Conservation (phyloP, 1,140 invertebrate species). For the Mamestra configurata region DNA sequence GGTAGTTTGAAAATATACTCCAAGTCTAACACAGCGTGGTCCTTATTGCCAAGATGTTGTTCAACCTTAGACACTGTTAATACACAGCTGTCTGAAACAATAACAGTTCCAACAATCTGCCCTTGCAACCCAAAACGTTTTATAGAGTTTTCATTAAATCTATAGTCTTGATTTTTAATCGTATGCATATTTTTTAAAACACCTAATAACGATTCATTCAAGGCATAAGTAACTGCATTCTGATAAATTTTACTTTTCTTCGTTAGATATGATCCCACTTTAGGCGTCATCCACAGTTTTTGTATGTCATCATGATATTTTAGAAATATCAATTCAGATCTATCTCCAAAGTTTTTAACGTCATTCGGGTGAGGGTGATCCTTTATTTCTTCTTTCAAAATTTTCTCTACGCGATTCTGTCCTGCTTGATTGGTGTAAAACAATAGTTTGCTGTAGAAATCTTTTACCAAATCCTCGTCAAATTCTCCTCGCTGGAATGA, state of each 20-base stretch:
- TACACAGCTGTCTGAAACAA: background rate
- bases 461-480: constrained; percentile 11
- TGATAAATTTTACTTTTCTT: background rate
- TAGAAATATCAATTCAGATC: constrained; percentile 25
- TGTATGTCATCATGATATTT: constrained; percentile 40
- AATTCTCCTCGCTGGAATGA: constrained; percentile 9
- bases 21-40: constrained; percentile 24
- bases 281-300: constrained; percentile 37
- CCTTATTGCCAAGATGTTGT: constrained; percentile 3
- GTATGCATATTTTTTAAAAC: background rate
- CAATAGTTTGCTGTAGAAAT: constrained; percentile 30
- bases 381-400: constrained; percentile 16
- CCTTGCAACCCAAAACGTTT: background rate
- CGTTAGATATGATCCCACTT: background rate
- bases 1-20: constrained; percentile 13
- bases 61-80: constrained; percentile 28
- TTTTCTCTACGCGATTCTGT: constrained; percentile 18
- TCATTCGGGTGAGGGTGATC: background rate
- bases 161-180: background rate
- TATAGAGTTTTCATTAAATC: background rate
- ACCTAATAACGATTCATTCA: background rate
- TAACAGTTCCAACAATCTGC: background rate
- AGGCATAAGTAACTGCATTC: background rate
- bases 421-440: constrained; percentile 44
- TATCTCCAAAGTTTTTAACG: background rate